Evolutionary conservation across 2,888 invertebrate species (phyloP), one percentile per base, ranked within the genome.

Genomic region (Monopis laevigella): DNA sequence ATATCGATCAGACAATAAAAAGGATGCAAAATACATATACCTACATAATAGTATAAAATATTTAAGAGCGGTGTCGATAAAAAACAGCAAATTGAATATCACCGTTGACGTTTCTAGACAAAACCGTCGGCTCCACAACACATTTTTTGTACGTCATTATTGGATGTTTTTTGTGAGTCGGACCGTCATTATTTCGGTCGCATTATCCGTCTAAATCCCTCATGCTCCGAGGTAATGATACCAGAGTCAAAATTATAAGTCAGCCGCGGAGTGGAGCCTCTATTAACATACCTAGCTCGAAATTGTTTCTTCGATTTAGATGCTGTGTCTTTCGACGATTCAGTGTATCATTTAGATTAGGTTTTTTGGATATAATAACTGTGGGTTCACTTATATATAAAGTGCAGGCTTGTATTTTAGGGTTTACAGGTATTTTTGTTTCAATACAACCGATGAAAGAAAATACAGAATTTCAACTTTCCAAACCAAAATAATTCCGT

Each of bases 221-320:
- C 56, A 49, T 54, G 50, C 56, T 60, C 55, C 56, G 49, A 48
- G 58, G 61, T 77, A 77, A 78, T 78, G 72, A 74, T 72, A 74
- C 62, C 64, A 65, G 67, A 54, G 62, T 38, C 43, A 55, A 77
- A 78, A 78, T 78, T 78, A 78, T 58, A 73, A 65, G 66, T 65
- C 28, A 17, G 35, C 61, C 53, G 52, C 53, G 55, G 52, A 49
- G 61, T 52, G 58, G 54, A 55, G 21, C 24, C 38, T 19, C 64
- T 69, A 77, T 78, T 78, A 78, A 72, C 69, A 66, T 74, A 68
- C 66, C 72, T 73, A 70, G 65, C 32, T 32, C 32, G 32, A 14
- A 39, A 27, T 39, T 24, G 26, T 39, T 32, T 24, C 26, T 26
- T 10, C 26, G 16, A n/a, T 36, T 26, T 19, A 11, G n/a, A 13